Evolutionary conservation across 2,797 vertebrate genomes (phyloP), one percentile per base, ranked within the genome.

Genomic region (Clarias fuscus): DNA sequence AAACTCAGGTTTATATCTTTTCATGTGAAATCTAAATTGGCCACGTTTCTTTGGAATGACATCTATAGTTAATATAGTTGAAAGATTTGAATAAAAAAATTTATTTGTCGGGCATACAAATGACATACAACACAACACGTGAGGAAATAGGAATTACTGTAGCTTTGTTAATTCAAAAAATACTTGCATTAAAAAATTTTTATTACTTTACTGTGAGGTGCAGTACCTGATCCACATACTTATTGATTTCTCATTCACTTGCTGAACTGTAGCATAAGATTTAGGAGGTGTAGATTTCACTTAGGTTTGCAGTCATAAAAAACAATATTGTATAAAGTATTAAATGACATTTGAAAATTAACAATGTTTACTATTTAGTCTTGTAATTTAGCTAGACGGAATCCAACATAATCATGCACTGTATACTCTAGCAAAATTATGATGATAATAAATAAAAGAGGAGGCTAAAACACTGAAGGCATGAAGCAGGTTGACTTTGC

Each of bases 231-330:
- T 40, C 15, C 1, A 17, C 40, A 67, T 53, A 77, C 97, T 97
- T 96, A 99, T 98, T 95, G 97, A 97, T 95, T 98, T 99, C 96
- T 99, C 98, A 95, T 99, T 99, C 94, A 98, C 98, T 93, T 99
- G 98, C 94, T 99, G 97, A 95, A 94, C 94, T 88, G 93, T 90
- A 84, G 22, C 67, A 30, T 84, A 84, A 76, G 93, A 91, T 92
- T 88, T 5, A 90, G 94, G 95, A 91, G 95, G 94, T 90, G 95
- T 0, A 22, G 27, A 73, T 71, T 14, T 18, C 33, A 85, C 75
- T 83, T 37, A 8, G 72, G 14, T 53, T 53, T 37, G 30, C 43
- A 78, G 40, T 53, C 20, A 68, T 61, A 30, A 33, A n/a, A 71
- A 13, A 13, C 48, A 72, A 86, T 40, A 71, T 53, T 59, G 48